Percentiles rank a stretch among this genome's conserved stretches.
Conservation (phyloP, 2,888 invertebrate species). For the Beris morrisii region DNA sequence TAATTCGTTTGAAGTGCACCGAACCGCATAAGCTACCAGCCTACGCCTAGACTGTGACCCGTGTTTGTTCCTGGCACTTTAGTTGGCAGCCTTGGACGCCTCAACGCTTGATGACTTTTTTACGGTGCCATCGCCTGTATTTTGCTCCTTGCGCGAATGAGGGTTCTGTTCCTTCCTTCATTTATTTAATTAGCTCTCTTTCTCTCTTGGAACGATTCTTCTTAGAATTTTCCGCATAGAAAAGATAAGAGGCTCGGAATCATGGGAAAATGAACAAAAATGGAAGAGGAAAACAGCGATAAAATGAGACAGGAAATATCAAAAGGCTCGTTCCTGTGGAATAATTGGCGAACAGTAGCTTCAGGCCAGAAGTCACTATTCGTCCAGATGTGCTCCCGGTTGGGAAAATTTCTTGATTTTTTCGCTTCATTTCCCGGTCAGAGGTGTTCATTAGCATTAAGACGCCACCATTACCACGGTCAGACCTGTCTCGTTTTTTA, state of each 20-base stretch:
- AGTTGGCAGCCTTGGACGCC: not conserved
- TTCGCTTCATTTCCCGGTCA: conserved; percentile 21
- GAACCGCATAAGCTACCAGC: conserved; percentile 30
- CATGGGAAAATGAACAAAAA: not conserved
- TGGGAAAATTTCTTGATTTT: conserved; percentile 24
- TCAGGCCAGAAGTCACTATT: not conserved
- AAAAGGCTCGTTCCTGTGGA: conserved; percentile 18
- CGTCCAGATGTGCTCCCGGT: not conserved
- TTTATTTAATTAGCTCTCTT: conserved; percentile 27
- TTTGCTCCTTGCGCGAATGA: not conserved
- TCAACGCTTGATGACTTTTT: conserved; percentile 10
- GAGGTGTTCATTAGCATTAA: conserved; percentile 20
- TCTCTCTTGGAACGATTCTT: no score
- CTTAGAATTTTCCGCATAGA: no score
- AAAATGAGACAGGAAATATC: conserved; percentile 1
- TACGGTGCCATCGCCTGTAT: not conserved
- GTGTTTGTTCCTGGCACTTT: conserved; percentile 9
- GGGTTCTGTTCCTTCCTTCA: not conserved
- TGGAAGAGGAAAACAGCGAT: not conserved
- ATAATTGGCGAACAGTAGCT: conserved; percentile 13
- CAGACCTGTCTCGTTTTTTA: not conserved
- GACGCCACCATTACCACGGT: conserved; percentile 13
- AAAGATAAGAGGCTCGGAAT: not conserved
- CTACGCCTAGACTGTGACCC: conserved; percentile 4
- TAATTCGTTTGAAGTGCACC: conserved; percentile 29